Evolutionary conservation across 1,140 invertebrate genomes (phyloP).

Genomic region (Drosophila sechellia): DNA sequence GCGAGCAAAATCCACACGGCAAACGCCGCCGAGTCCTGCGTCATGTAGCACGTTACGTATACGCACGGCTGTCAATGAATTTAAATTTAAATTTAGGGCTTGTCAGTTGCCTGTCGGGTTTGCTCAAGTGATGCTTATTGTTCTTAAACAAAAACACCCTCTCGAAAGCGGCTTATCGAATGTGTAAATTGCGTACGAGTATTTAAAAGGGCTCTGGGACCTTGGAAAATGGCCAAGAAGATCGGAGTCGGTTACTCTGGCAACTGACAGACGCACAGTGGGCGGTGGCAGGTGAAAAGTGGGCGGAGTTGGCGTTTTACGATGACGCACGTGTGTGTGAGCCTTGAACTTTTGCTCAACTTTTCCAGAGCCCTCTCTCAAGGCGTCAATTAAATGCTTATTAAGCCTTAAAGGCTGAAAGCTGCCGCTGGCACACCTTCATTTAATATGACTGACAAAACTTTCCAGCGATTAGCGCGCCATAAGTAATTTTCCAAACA

Average conservation of each 20-base stretch:
- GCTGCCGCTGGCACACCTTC: constrained; percentile 6
- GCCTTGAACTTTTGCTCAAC: constrained; percentile 44
- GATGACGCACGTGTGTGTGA: constrained; percentile 40
- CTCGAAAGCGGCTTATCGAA: constrained; percentile 43
- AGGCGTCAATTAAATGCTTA: constrained; percentile 60
- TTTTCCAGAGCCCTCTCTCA: constrained; percentile 39
- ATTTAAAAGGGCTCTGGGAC: constrained; percentile 57
- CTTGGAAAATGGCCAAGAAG: constrained; percentile 1
- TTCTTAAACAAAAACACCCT: constrained; percentile 38
- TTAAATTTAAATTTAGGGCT: constrained; percentile 26
- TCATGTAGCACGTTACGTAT: constrained; percentile 41
- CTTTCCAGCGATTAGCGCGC: constrained; percentile 17
- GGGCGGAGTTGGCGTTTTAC: neutral
- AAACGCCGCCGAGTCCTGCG: neutral
- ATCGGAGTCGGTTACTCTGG: constrained; percentile 49
- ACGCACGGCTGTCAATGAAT: constrained; percentile 42
- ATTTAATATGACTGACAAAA: constrained; percentile 2
- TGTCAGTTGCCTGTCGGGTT: constrained; percentile 70
- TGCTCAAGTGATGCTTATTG: constrained; percentile 59
- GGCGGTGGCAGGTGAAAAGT: neutral
- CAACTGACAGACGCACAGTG: constrained; percentile 53
- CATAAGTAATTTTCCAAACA: constrained; percentile 4
- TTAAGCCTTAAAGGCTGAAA: constrained; percentile 49
- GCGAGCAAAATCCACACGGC: constrained; percentile 47
- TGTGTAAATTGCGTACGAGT: constrained; percentile 49